Base-by-base conservation (phyloP, 2,113 vertebrate species). In the Ptilorrhoa leucosticta region DNA sequence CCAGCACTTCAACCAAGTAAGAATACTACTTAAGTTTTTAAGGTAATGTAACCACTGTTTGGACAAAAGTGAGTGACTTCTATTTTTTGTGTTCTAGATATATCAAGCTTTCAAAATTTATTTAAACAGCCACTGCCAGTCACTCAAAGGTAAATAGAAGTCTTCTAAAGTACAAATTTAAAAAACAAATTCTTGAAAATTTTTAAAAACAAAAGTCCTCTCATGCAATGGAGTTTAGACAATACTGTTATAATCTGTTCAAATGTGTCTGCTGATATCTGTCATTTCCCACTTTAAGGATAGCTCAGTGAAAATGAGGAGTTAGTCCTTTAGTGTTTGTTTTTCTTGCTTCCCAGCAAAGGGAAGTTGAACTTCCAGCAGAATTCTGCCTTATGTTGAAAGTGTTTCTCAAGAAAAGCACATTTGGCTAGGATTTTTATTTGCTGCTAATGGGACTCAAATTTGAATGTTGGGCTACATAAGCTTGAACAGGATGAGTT, bases 31-130 rank as follows among this genome's bases (percentile, higher is more conserved):
- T 76, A 31, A 27, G 30, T 79, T 83, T 95, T 86, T 80, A 20
- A 80, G 39, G 14, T 80, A 24, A 40, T 39, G 4, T 57, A 77
- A 86, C 24, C 53, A 24, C 37, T 72, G 22, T 71, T 51, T 35
- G 30, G 58, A 76, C 61, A 92, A 87, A 80, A 33, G 15, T 89
- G 51, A 90, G 12, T 92, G 5, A 63, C 30, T 31, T 89, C 9
- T 57, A 8, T 33, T 48, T 69, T 51, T 33, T 73, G 44, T 88
- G 53, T 85, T 96, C 81, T 94, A 99, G 99, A 98, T 99, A 91
- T 99, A 99, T 92, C 99, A 99, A 97, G 99, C 99, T 83, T 99
- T 99, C 97, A 98, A 98, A 97, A 98, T 99, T 89, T 97, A 94
- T 31, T 88, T 99, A 85, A 96, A 97, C 47, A 99, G 99, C 95